Base-by-base conservation (phyloP, 1,140 invertebrate genomes). In the Heterodera carotae region DNA sequence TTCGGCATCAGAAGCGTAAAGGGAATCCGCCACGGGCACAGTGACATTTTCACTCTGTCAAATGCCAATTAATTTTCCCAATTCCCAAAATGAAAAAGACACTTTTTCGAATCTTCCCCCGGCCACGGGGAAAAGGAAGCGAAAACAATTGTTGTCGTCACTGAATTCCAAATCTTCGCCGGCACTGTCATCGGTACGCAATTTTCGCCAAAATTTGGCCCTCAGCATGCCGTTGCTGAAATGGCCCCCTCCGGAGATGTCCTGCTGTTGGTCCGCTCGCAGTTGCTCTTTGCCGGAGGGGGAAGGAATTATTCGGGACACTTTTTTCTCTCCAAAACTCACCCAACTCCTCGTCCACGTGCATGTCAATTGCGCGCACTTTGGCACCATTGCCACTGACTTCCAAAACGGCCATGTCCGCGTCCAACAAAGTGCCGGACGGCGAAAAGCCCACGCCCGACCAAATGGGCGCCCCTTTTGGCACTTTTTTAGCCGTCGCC, bases 391-490 rank as follows among this genome's bases (percentile, higher is more conserved):
- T 27, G 25, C 34, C 36, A 36, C 27, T 78, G 36, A 56, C 48
- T 56, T 81, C 81, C n/a, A 87, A 70, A 25, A 88, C 72, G 67
- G 86, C 76, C 71, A 87, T 79, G 77, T 87, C 85, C 25, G 83
- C 85, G 59, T 88, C 83, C 64, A 75, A 59, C 80, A 88, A 81
- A 10, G 75, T 81, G 25, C 86, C 86, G 60, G 94, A 92, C 73
- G 93, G 90, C 36, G 93, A 94, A 88, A 97, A 96, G 18, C 93
- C 95, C 79, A 97, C 93, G 2, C 95, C 96, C 2, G 94, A 96
- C 96, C 96, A 98, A 29, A 74, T 56, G 33, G 34, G 77, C 25
- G 34, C 36, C 10, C 53, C 48, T 53, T 39, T 56, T 27, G 33
- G 77, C 33, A 39, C 29, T 31, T 80, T 62, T 18, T 91, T 91